These are phyloP conservation scores for Agrochola lota DNA, from an alignment of 2,888 invertebrate genomes.

Conservation along the genomic window DNA sequence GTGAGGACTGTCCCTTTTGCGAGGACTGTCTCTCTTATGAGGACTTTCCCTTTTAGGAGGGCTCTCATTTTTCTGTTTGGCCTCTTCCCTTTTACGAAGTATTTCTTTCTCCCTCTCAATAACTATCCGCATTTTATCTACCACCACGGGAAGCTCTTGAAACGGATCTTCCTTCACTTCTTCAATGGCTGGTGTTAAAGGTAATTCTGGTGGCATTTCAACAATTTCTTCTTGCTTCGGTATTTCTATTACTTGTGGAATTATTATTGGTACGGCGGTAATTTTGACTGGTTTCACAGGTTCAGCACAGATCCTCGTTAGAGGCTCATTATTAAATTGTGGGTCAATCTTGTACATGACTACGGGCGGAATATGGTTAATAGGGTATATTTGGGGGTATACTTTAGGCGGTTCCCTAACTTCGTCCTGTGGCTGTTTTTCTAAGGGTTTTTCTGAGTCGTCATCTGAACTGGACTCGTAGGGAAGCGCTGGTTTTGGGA, in stretches of 20 bases:
- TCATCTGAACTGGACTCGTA: conserved; percentile 94
- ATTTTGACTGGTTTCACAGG: conserved; percentile 50
- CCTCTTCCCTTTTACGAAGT: conserved; percentile 64
- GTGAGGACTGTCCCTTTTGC: conserved; percentile 67
- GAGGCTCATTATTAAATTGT: conserved; percentile 71
- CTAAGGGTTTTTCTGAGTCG: conserved; percentile 79
- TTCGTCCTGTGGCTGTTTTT: conserved; percentile 67
- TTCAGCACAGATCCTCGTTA: conserved; percentile 71
- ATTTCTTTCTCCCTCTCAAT: conserved; percentile 53
- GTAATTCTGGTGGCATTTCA: conserved; percentile 40
- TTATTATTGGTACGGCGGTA: conserved; percentile 54
- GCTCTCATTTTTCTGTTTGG: conserved; percentile 67
- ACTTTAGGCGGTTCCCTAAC: conserved; percentile 65
- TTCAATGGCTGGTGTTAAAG: conserved; percentile 44
- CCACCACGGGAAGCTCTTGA: conserved; percentile 32
- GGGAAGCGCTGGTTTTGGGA: conserved; percentile 94
- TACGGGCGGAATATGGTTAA: conserved; percentile 75
- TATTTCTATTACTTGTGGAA: conserved; percentile 65
- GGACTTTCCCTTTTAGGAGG: conserved; percentile 65
- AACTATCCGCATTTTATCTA: conserved; percentile 51
- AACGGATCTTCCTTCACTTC: conserved; percentile 51
- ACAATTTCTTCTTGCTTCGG: conserved; percentile 59
- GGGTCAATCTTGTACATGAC: conserved; percentile 84
- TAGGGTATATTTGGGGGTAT: conserved; percentile 62
- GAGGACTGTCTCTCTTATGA: conserved; percentile 63